Percentiles rank a stretch among this genome's conserved stretches.
These are phyloP conservation scores for Trachemys scripta DNA, from an alignment of 2,113 vertebrate genomes.

Conservation along the genomic window DNA sequence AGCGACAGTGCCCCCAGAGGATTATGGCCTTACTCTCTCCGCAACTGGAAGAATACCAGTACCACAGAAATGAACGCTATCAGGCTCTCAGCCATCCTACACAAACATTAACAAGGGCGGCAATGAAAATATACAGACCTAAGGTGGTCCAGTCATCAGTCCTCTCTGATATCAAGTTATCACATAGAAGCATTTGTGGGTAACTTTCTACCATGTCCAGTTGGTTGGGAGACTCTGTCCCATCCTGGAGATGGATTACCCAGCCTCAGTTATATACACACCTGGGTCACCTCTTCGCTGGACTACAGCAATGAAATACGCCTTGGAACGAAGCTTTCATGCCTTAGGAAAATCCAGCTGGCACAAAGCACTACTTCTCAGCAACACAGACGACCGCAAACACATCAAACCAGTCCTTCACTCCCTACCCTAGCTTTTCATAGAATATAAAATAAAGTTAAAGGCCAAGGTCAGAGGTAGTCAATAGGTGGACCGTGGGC, in stretches of 20 bases:
- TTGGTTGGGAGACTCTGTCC: background rate
- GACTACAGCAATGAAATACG: rapidly evolving
- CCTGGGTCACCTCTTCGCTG: rapidly evolving
- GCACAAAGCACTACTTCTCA: rapidly evolving
- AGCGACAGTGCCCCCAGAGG: slow-evolving; percentile 9
- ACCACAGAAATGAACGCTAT: background rate
- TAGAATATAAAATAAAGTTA: rapidly evolving
- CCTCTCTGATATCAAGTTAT: background rate
- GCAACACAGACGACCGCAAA: background rate
- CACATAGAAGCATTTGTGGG: background rate
- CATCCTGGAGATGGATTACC: background rate
- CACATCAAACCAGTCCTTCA: background rate
- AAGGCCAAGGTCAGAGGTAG: background rate
- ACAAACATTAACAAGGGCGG: background rate
- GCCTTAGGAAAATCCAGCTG: background rate
- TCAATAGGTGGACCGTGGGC: no score
- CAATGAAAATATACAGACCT: background rate
- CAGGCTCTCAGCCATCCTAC: background rate
- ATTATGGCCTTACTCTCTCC: slow-evolving; percentile 32
- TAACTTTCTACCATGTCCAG: background rate
- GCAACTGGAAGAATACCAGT: slow-evolving; percentile 29
- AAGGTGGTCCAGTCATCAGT: background rate
- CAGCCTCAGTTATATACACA: background rate
- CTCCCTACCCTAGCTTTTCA: background rate
- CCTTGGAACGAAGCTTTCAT: background rate